Conservation (phyloP, 2,888 invertebrate species). For the Lycocerus yunnanus region DNA sequence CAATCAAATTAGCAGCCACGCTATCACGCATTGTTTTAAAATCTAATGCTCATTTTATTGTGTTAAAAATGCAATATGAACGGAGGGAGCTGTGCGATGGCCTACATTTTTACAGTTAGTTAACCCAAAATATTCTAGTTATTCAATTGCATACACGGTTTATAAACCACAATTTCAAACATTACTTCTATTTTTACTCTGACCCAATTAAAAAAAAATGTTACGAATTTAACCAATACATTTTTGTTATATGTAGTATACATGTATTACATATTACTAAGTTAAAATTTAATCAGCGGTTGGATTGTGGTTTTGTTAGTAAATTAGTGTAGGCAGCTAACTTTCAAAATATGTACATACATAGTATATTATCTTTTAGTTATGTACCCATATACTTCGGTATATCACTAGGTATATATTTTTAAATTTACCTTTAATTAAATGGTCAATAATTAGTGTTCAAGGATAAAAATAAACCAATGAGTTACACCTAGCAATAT, state of each 20-base stretch:
- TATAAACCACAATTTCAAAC: not conserved
- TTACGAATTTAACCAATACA: not conserved
- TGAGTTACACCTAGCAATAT: not conserved
- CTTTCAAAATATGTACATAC: not conserved
- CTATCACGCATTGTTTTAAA: not conserved
- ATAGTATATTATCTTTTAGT: too few relatives aligned
- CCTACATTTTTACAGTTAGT: not conserved
- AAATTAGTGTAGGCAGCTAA: not conserved
- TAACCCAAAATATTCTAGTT: not conserved
- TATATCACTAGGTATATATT: not conserved
- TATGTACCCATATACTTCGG: too few relatives aligned
- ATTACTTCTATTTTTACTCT: not conserved
- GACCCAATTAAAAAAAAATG: not conserved
- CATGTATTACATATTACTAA: not conserved
- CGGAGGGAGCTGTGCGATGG: not conserved
- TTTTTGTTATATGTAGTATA: not conserved
- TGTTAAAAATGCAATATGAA: not conserved
- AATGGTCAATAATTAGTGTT: not conserved
- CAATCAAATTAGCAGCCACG: too few relatives aligned
- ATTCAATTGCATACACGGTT: not conserved
- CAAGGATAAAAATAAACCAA: not conserved
- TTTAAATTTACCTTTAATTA: not conserved
- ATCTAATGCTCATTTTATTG: not conserved
- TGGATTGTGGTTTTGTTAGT: not conserved
- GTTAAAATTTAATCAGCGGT: not conserved